Evolutionary conservation across 2,113 vertebrate genomes (phyloP).

Genomic region (Corythaeola cristata): DNA sequence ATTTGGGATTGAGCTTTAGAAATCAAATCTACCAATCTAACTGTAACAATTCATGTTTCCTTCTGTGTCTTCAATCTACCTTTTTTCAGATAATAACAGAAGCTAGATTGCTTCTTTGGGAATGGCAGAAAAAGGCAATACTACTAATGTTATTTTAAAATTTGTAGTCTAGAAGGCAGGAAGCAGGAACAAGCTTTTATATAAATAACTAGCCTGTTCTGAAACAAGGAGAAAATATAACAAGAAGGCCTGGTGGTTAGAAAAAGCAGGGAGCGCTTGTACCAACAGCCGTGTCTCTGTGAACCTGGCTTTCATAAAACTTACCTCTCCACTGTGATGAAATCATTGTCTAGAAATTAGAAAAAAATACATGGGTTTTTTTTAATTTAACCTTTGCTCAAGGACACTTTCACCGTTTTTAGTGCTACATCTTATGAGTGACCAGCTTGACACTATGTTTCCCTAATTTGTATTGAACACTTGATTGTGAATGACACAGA

Average conservation of each 20-base stretch:
- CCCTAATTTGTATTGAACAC: not conserved
- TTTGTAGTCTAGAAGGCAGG: not conserved
- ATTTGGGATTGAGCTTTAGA: not conserved
- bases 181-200: not conserved
- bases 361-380: not conserved
- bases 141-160: not conserved
- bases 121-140: not conserved
- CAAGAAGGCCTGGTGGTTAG: not conserved
- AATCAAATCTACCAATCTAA: conserved; percentile 16
- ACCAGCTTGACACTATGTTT: not conserved
- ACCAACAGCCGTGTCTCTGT: not conserved
- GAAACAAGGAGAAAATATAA: not conserved
- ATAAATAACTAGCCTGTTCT: not conserved
- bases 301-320: not conserved
- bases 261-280: not conserved
- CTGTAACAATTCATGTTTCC: not conserved
- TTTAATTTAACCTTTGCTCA: not conserved
- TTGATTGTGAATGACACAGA: not conserved
- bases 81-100: not conserved
- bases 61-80: not conserved
- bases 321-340: not conserved
- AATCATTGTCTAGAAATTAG: not conserved
- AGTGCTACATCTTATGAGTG: not conserved
- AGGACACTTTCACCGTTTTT: not conserved
- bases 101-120: not conserved